Percentiles rank a stretch among this genome's conserved stretches.
Conservation (phyloP, 2,888 invertebrate genomes). For the Drosophila algonquin region DNA sequence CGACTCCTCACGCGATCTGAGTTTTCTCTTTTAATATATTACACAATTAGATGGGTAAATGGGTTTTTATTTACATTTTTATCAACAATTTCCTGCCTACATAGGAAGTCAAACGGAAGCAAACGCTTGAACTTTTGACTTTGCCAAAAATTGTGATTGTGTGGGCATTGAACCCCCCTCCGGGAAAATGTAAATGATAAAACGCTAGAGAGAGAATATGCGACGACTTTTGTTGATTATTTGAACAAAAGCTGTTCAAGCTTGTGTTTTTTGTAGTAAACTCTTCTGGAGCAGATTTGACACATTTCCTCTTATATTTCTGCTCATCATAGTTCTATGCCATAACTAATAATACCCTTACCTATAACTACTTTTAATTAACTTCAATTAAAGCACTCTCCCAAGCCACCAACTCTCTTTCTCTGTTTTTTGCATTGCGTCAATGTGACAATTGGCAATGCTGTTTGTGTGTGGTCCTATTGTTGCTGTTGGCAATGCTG, state of each 20-base stretch:
- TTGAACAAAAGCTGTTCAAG: neutral
- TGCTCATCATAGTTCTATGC: neutral
- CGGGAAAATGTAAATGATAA: neutral
- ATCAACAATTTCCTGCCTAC: constrained; percentile 65
- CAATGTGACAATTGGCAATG: constrained; percentile 72
- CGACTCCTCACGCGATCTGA: constrained; percentile 26
- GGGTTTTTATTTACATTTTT: constrained; percentile 65
- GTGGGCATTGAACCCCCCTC: neutral
- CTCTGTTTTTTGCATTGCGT: constrained; percentile 53
- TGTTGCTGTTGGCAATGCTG: constrained; percentile 19
- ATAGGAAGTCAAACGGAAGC: constrained; percentile 48
- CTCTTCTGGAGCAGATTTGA: no score
- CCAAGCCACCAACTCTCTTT: neutral
- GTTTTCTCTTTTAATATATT: constrained; percentile 67
- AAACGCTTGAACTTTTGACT: constrained; percentile 62
- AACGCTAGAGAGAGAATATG: neutral
- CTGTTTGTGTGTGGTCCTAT: constrained; percentile 37
- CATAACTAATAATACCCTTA: neutral
- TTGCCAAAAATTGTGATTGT: neutral
- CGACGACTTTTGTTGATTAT: neutral
- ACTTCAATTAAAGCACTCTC: constrained; percentile 64
- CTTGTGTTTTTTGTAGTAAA: neutral
- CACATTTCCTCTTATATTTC: neutral
- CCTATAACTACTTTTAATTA: constrained; percentile 60
- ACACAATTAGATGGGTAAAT: constrained; percentile 64